Evolutionary conservation across 2,888 invertebrate species (phyloP), one percentile per base, ranked within the genome.

Genomic region (Platycheirus rosarum): DNA sequence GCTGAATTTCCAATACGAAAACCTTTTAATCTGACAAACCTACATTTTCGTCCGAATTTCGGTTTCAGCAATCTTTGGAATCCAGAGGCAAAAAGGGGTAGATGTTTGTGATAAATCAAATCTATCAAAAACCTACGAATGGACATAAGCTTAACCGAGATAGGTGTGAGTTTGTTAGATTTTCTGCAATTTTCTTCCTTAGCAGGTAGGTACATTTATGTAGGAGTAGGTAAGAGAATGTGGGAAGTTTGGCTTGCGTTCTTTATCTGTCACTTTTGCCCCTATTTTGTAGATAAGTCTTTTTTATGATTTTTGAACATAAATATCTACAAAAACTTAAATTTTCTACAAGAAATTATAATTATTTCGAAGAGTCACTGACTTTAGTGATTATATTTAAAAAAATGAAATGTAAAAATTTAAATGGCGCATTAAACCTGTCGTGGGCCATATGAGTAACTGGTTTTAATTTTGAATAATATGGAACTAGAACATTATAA

Each of bases 231-330:
- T n/a, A n/a, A n/a, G n/a, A n/a, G 18, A 3, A 11, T 13, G 57
- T 49, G 57, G 14, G 49, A 70, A 70, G 60, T 32, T n/a, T 57
- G 57, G 46, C 16, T 49, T 49, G 48, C 29, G 40, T 69, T 57
- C 37, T 42, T 40, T 20, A 51, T 70, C 42, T 51, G 32, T 70
- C 51, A 51, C n/a, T 23, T 23, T 23, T 23, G 23, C 23, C 2
- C 3, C 23, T 23, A 4, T 2, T 23, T 23, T 23, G 8, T 14
- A 40, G n/a, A 14, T 40, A 14, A 40, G 1, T 7, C 32, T 16
- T 51, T n/a, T 32, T 6, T 3, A 35, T 2, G 18, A 53, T n/a
- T 20, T 53, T 35, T 32, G 2, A 23, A 23, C n/a, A n/a, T n/a
- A n/a, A n/a, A n/a, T n/a, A n/a, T n/a, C n/a, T n/a, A n/a, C n/a